phyloP scores from a whole-genome alignment of 2,888 invertebrate genomes.

The Microctonus brassicae region DNA sequence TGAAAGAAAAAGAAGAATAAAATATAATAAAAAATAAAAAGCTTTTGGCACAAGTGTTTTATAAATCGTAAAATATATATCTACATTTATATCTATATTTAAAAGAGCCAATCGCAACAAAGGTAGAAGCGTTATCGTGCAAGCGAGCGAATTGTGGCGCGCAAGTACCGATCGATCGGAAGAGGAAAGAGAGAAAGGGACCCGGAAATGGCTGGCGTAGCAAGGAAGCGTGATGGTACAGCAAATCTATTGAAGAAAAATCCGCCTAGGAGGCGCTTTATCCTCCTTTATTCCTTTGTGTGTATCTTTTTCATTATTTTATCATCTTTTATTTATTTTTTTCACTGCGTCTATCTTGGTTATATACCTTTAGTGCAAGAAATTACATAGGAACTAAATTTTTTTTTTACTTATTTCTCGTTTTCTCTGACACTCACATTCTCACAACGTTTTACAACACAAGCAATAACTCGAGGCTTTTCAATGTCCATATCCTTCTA shows the following conservation, averaged over 20 bases:
- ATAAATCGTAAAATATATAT: background rate
- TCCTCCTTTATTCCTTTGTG: conserved; percentile 1
- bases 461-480: background rate
- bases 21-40: background rate
- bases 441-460: background rate
- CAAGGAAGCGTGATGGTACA: conserved; percentile 5
- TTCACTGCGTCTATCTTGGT: background rate
- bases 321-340: background rate
- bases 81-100: background rate
- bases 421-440: background rate
- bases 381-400: conserved; percentile 18
- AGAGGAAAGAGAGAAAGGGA: conserved; percentile 15
- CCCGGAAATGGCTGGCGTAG: conserved; percentile 25
- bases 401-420: conserved; percentile 9
- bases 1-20: conserved; percentile 8
- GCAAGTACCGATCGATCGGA: conserved; percentile 12
- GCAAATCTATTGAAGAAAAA: conserved; percentile 2
- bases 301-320: background rate
- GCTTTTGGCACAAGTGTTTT: conserved; percentile 10
- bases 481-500: background rate
- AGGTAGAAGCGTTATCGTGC: conserved; percentile 1
- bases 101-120: conserved; percentile 10
- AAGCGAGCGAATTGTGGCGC: background rate
- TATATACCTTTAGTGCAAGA: background rate
- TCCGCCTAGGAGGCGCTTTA: conserved; percentile 12